Evolutionary conservation across 1,140 invertebrate species (phyloP).

Genomic region (Papilio xuthus): DNA sequence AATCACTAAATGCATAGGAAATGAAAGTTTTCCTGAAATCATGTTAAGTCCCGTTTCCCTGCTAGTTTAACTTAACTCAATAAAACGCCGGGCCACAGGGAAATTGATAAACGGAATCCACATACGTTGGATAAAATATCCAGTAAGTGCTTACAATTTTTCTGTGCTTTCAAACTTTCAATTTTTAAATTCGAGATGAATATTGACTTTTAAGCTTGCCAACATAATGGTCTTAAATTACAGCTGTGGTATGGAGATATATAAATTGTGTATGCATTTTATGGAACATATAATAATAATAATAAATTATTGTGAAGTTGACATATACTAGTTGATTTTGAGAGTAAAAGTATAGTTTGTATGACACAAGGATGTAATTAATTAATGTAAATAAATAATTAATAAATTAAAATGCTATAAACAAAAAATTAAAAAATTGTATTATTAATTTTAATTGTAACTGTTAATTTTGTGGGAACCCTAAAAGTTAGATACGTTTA

Average conservation of each 20-base stretch:
- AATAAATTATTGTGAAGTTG: no score
- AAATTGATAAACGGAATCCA: conserved; percentile 21
- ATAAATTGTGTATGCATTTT: no score
- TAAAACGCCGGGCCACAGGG: conserved; percentile 7
- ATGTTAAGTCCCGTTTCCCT: conserved; percentile 18
- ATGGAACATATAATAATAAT: no score
- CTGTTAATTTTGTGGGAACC: background rate
- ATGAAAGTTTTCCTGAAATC: conserved; percentile 12
- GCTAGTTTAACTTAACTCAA: conserved; percentile 17
- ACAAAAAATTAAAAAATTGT: background rate
- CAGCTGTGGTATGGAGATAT: background rate
- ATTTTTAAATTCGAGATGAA: background rate
- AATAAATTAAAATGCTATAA: no score
- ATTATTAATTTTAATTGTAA: background rate
- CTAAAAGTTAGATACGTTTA: conserved; percentile 2
- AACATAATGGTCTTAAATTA: background rate
- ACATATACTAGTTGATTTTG: no score
- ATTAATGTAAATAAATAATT: no score
- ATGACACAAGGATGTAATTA: no score
- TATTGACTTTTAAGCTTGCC: background rate
- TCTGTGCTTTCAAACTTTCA: background rate
- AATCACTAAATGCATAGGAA: conserved; percentile 13
- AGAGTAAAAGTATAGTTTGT: background rate
- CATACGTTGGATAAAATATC: conserved; percentile 22
- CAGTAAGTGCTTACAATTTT: conserved; percentile 1